Conservation (phyloP, 2,888 invertebrate genomes). For the Sphaerophoria taeniata region DNA sequence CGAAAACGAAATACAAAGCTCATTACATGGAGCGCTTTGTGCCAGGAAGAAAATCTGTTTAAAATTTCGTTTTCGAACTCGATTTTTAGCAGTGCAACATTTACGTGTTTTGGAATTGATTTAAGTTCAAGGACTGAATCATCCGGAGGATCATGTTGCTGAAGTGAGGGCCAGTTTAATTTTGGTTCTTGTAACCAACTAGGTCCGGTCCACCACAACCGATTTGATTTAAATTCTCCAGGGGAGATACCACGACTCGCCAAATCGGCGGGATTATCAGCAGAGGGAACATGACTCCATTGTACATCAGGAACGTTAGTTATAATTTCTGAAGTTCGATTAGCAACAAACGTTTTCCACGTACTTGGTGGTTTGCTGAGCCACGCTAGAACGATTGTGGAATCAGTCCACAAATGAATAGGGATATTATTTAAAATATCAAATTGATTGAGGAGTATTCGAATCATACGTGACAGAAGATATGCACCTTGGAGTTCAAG, state of each 20-base stretch:
- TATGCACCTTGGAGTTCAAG: conserved; percentile 40
- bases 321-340: conserved; percentile 40
- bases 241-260: conserved; percentile 45
- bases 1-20: not conserved
- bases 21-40: not conserved
- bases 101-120: not conserved
- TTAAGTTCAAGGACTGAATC: not conserved
- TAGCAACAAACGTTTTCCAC: conserved; percentile 59
- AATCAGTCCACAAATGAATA: conserved; percentile 30
- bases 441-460: not conserved
- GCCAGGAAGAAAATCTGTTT: not conserved
- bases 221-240: not conserved
- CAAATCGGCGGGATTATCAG: conserved; percentile 55
- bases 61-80: not conserved
- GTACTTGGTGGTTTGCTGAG: conserved; percentile 17
- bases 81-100: not conserved
- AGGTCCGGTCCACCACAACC: conserved; percentile 59
- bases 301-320: not conserved
- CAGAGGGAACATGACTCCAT: conserved; percentile 56
- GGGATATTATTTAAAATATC: not conserved
- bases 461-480: conserved; percentile 35
- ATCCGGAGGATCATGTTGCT: not conserved
- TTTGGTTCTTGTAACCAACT: conserved; percentile 30
- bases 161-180: conserved; percentile 39
- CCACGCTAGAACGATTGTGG: conserved; percentile 33